Evolutionary conservation across 2,888 invertebrate species (phyloP).

Genomic region (Sphinx pinastri): DNA sequence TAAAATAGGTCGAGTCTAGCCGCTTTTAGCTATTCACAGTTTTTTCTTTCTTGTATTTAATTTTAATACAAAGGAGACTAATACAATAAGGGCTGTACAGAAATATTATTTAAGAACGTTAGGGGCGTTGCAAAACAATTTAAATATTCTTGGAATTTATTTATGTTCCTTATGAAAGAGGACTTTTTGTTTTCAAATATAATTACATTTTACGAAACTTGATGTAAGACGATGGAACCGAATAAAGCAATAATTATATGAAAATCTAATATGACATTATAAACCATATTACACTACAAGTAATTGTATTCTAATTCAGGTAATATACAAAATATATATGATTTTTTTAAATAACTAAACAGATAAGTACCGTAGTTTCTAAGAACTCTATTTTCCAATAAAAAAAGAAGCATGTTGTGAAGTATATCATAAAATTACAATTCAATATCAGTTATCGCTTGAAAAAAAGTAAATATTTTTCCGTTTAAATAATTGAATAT

Average conservation of each 20-base stretch:
- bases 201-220: neutral
- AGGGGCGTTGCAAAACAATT: neutral
- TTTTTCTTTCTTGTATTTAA: slow-evolving; percentile 1
- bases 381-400: too few relatives aligned
- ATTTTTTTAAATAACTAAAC: too few relatives aligned
- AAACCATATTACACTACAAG: neutral
- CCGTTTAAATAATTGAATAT: too few relatives aligned
- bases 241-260: neutral
- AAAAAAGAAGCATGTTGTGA: too few relatives aligned
- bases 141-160: neutral
- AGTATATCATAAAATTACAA: too few relatives aligned
- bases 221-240: neutral
- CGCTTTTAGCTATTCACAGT: neutral
- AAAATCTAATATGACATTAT: neutral
- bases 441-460: too few relatives aligned
- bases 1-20: slow-evolving; percentile 17
- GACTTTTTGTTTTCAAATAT: neutral
- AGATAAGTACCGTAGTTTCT: too few relatives aligned
- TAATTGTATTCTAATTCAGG: too few relatives aligned
- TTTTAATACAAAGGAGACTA: neutral
- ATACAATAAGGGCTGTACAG: slow-evolving; percentile 2
- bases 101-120: neutral
- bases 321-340: neutral
- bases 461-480: too few relatives aligned
- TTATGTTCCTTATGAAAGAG: neutral